Evolutionary conservation across 2,797 vertebrate genomes (phyloP), one percentile per base, ranked within the genome.

Genomic region (Lutjanus campechanus): DNA sequence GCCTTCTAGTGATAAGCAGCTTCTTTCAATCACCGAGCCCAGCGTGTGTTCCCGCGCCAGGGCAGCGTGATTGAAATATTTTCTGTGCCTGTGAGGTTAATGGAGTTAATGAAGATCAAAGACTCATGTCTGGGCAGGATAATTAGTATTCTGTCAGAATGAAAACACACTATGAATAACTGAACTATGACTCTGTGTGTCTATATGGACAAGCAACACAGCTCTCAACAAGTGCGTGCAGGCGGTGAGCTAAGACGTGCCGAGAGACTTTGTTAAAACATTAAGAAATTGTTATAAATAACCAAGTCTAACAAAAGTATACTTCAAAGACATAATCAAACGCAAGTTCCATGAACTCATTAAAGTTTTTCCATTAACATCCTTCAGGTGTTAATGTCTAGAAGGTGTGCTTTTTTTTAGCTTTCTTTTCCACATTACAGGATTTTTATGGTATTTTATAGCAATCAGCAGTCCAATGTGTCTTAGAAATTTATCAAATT

Each of bases 71-170:
- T 83, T 88, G 87, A 91, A 91, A 90, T 86, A 85, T 88, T 85
- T 73, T 84, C 67, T 69, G 49, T 84, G 87, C 66, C 77, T 72
- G 50, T 78, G 88, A 89, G 88, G 86, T 92, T 90, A 92, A 86
- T 85, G 17, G 66, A 86, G 84, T 87, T 90, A 94, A 92, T 90
- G 86, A 92, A 88, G 89, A 93, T 90, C 89, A 89, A 86, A 87
- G 81, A 80, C 79, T 67, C 2, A 1, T 80, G 84, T 88, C 87
- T 86, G 85, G 61, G 67, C 84, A 55, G 66, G 74, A 75, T 85
- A 79, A 91, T 91, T 89, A 88, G 77, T 47, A 62, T 73, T 65
- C 75, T 85, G 84, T 86, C 81, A 80, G 86, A 84, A 69, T 58
- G 51, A 73, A 76, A 85, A 85, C 58, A 63, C 73, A 69, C 66